Conservation (phyloP, 2,888 invertebrate genomes). For the Teleiodes luculella region DNA sequence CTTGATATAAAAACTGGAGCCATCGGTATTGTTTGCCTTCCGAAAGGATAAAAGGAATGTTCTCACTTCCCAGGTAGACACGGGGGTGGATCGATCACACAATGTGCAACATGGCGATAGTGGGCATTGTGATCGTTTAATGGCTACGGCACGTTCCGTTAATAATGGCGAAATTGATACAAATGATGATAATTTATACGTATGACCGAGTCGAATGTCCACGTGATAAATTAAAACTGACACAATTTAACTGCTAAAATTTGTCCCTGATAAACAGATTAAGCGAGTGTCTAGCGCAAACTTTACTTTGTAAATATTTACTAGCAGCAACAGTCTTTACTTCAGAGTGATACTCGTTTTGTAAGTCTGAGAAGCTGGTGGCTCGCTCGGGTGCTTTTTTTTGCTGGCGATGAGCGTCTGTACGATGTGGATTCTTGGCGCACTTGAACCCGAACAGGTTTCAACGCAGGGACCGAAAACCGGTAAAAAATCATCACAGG, state of each 20-base stretch:
- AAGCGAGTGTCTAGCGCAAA: constrained; percentile 32
- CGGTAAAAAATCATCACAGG: constrained; percentile 71
- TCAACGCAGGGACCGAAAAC: constrained; percentile 62
- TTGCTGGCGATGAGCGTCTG: constrained; percentile 52
- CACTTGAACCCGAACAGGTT: constrained; percentile 69
- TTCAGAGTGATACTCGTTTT: constrained; percentile 35
- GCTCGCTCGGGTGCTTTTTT: constrained; percentile 55
- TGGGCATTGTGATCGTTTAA: constrained; percentile 50
- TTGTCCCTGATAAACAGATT: constrained; percentile 32
- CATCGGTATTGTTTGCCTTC: constrained; percentile 50
- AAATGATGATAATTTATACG: constrained; percentile 42
- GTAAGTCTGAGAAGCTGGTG: constrained; percentile 50
- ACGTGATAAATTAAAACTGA: constrained; percentile 21
- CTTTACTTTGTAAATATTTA: constrained; percentile 38
- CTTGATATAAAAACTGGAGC: constrained; percentile 48
- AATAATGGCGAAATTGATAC: constrained; percentile 49
- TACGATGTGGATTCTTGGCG: constrained; percentile 63
- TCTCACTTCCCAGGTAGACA: constrained; percentile 65
- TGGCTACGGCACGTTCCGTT: constrained; percentile 48
- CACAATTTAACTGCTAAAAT: constrained; percentile 18
- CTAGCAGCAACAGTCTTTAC: constrained; percentile 34
- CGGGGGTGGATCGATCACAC: constrained; percentile 53
- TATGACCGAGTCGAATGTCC: constrained; percentile 31
- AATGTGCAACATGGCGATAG: constrained; percentile 44
- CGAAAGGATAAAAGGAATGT: constrained; percentile 55